Percentiles rank a stretch among this genome's conserved stretches.
These are phyloP conservation scores for Nipponia nippon DNA, from an alignment of 2,113 vertebrate species.

Conservation along the genomic window DNA sequence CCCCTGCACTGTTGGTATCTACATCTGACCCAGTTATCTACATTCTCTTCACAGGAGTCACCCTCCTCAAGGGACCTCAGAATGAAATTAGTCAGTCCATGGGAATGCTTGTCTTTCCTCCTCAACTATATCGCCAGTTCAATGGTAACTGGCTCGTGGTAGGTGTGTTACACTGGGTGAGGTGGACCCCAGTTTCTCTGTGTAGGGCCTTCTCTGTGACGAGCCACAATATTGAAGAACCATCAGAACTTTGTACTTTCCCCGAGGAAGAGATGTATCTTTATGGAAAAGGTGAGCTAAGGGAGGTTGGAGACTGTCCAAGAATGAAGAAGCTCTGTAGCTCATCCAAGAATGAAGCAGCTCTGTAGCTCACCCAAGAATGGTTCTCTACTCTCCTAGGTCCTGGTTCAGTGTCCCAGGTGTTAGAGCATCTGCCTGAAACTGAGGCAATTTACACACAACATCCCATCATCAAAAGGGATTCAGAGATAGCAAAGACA, in stretches of 20 bases:
- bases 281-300: neutral
- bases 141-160: neutral
- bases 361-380: neutral
- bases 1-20: neutral
- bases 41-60: neutral
- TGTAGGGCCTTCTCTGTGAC: neutral
- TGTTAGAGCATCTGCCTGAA: neutral
- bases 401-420: neutral
- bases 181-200: neutral
- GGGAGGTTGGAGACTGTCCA: neutral
- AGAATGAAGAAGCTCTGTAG: neutral
- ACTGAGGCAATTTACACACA: neutral
- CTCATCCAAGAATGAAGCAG: neutral
- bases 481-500: neutral
- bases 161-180: neutral
- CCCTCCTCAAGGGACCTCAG: neutral
- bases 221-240: neutral
- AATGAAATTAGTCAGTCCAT: neutral
- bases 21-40: neutral
- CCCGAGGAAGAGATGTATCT: neutral
- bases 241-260: neutral
- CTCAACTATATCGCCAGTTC: neutral
- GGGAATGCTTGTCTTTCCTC: neutral
- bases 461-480: neutral
- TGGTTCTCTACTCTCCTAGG: neutral